Percentiles rank a stretch among this genome's conserved stretches.
Evolutionary conservation across 2,113 vertebrate genomes (phyloP).

Genomic region (Anseranas semipalmata): DNA sequence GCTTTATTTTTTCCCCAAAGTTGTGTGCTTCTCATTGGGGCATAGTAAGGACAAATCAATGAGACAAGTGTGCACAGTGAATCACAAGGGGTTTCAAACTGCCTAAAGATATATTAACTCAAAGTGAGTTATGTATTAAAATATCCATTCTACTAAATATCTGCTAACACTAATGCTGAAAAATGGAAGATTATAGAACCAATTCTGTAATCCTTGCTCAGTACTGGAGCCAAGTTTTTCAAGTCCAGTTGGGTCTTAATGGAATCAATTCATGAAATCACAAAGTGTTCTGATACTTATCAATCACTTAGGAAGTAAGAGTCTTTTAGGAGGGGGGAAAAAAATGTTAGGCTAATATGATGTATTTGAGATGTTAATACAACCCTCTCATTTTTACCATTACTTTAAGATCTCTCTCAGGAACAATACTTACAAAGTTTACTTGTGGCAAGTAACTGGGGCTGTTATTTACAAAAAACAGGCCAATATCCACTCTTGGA

Average conservation of each 20-base stretch:
- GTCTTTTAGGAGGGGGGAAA: background rate
- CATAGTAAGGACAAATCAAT: constrained; percentile 50
- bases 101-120: constrained; percentile 47
- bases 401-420: background rate
- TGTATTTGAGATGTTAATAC: background rate
- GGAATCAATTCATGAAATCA: background rate
- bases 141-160: constrained; percentile 12
- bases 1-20: background rate
- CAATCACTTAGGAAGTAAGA: background rate
- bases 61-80: constrained; percentile 46
- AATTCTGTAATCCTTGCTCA: background rate
- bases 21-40: background rate
- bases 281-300: background rate
- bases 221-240: background rate
- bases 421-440: background rate
- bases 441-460: background rate
- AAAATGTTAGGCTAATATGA: background rate
- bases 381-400: too few species aligned
- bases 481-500: background rate
- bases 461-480: background rate
- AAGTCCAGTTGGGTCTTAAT: background rate
- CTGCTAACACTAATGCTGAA: constrained; percentile 8
- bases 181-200: constrained; percentile 47
- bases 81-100: constrained; percentile 44
- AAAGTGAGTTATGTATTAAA: constrained; percentile 12